Percentiles rank a stretch among this genome's conserved stretches.
Evolutionary conservation across 2,797 vertebrate genomes (phyloP).

Genomic region (Carapus acus): DNA sequence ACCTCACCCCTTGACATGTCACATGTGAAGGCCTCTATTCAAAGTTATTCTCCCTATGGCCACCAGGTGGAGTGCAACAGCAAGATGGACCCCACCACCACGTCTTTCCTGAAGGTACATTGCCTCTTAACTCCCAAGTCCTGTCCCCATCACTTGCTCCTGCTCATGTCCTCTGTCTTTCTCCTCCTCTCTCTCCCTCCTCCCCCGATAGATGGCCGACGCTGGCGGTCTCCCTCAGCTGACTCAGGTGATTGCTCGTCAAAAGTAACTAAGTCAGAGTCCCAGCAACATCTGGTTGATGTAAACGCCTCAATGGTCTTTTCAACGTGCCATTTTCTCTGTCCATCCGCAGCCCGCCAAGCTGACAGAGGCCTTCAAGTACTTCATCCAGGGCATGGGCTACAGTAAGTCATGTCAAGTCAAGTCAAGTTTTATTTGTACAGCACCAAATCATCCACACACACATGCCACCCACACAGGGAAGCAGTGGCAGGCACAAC

Average conservation of each 20-base stretch:
- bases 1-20: no score
- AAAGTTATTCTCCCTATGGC: conserved; percentile 27
- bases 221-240: conserved; percentile 88
- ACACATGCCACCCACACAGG: no score
- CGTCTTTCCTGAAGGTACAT: conserved; percentile 87
- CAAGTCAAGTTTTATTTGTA: no score
- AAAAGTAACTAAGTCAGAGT: not conserved
- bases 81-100: conserved; percentile 88
- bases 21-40: no score
- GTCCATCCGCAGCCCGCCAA: conserved; percentile 83
- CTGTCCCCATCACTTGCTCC: not conserved
- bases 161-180: not conserved
- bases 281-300: no score
- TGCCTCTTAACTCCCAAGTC: not conserved
- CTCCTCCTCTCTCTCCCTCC: not conserved
- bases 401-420: conserved; percentile 99
- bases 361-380: conserved; percentile 95
- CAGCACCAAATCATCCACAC: no score
- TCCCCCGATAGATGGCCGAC: conserved; percentile 84
- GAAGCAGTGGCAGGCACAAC: no score
- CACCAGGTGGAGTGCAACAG: conserved; percentile 90
- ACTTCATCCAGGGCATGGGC: conserved; percentile 98
- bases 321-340: not conserved
- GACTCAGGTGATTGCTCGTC: conserved; percentile 74
- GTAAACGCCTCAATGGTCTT: not conserved